Percentiles rank a stretch among this genome's conserved stretches.
These are phyloP conservation scores for Chaetogeoica ovagalla DNA, from an alignment of 2,888 invertebrate genomes.

Conservation along the genomic window DNA sequence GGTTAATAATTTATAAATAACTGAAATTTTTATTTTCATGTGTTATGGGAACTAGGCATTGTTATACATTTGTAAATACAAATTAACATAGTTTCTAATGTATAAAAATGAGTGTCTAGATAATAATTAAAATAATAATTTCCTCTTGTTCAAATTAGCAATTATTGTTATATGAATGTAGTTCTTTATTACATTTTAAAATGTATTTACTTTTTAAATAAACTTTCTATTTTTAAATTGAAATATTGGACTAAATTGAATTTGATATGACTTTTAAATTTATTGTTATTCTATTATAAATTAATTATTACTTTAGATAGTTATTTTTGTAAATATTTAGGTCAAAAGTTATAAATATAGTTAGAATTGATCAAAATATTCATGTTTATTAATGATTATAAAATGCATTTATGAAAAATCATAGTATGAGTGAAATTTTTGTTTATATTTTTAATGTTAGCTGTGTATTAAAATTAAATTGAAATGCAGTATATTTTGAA, in stretches of 20 bases:
- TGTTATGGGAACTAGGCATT: constrained; percentile 30
- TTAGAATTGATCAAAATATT: no score
- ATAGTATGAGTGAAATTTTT: no score
- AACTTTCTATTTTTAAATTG: constrained; percentile 31
- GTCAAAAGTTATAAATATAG: no score
- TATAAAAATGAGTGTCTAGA: constrained; percentile 10
- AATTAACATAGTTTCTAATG: constrained; percentile 38
- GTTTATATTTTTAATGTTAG: no score
- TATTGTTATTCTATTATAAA: background rate
- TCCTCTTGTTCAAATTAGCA: background rate
- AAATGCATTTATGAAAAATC: no score
- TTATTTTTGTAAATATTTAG: no score
- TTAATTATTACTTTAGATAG: background rate
- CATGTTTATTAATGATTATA: no score
- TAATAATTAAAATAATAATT: constrained; percentile 43
- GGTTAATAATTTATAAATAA: constrained; percentile 14
- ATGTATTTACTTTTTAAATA: constrained; percentile 10
- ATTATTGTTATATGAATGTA: background rate
- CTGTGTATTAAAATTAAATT: no score
- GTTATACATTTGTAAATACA: no score
- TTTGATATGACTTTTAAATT: background rate
- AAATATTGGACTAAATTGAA: background rate
- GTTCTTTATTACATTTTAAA: background rate
- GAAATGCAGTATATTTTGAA: no score
- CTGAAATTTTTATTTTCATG: constrained; percentile 5